phyloP scores from a whole-genome alignment of 1,140 invertebrate genomes.

The Zaprionus inermis region DNA sequence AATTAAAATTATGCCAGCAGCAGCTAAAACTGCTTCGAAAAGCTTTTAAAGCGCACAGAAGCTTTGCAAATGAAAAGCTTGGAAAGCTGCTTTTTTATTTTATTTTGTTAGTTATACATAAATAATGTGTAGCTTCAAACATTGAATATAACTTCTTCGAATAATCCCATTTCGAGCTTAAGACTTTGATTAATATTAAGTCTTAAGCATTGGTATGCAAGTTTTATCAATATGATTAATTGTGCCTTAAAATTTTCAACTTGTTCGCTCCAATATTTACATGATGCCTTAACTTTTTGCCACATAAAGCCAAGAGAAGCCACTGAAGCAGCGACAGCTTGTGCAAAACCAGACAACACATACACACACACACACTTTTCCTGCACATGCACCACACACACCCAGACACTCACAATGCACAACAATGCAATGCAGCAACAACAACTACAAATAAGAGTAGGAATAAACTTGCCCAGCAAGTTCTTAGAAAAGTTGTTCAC shows the following conservation, averaged over 20 bases:
- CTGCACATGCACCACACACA: conserved; percentile 43
- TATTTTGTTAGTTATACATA: too few species aligned
- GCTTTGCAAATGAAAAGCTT: background rate
- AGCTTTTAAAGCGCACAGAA: background rate
- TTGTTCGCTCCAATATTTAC: background rate
- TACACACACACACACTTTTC: conserved; percentile 37
- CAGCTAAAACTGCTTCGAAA: background rate
- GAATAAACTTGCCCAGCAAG: conserved; percentile 41
- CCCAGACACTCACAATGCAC: conserved; percentile 13
- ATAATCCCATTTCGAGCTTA: too few species aligned
- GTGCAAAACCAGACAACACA: conserved; percentile 45
- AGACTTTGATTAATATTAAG: too few species aligned
- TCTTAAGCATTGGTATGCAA: too few species aligned
- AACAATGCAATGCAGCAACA: conserved; percentile 58
- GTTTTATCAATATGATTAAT: background rate
- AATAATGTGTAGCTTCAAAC: too few species aligned
- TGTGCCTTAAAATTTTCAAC: background rate
- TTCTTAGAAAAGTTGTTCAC: conserved; percentile 65
- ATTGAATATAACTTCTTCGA: background rate
- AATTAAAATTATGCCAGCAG: background rate
- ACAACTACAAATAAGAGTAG: conserved; percentile 24
- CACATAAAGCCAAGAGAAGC: background rate
- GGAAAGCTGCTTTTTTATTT: background rate
- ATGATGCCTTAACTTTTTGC: background rate
- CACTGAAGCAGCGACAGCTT: conserved; percentile 49